Evolutionary conservation across 2,113 vertebrate genomes (phyloP).

Genomic region (Ailuropoda melanoleuca): DNA sequence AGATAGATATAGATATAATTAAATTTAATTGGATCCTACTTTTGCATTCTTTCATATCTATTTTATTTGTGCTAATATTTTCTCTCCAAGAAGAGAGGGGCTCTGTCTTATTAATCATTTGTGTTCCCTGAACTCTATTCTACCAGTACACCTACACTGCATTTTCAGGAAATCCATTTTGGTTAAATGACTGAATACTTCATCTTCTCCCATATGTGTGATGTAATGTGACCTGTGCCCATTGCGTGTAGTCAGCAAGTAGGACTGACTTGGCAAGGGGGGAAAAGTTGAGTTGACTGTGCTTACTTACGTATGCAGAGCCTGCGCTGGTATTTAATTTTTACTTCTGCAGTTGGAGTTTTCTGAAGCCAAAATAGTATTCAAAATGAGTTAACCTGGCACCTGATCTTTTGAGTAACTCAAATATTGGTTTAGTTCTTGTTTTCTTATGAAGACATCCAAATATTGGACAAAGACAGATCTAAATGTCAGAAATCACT

Average conservation of each 20-base stretch:
- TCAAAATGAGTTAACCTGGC: constrained; percentile 27
- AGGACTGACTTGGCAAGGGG: not conserved
- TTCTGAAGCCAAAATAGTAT: constrained; percentile 36
- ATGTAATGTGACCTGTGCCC: not conserved
- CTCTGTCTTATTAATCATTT: not conserved
- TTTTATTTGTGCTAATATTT: not conserved
- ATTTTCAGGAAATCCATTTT: not conserved
- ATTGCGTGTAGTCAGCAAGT: not conserved
- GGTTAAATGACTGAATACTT: not conserved
- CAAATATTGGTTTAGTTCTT: constrained; percentile 39
- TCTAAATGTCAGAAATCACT: constrained; percentile 48
- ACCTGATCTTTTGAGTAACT: constrained; percentile 24
- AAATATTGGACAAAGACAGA: constrained; percentile 24
- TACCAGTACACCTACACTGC: not conserved
- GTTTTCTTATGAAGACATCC: constrained; percentile 53
- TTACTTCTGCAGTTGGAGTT: not conserved
- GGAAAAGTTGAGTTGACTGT: not conserved
- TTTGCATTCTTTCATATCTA: constrained; percentile 12
- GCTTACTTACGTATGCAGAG: not conserved
- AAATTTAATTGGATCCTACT: not conserved
- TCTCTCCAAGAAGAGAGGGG: not conserved
- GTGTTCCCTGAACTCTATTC: not conserved
- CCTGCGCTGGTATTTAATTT: constrained; percentile 22
- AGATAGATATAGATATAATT: not conserved
- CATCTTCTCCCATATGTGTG: not conserved